Conservation (phyloP, 2,888 invertebrate genomes). For the Achlya flavicornis region DNA sequence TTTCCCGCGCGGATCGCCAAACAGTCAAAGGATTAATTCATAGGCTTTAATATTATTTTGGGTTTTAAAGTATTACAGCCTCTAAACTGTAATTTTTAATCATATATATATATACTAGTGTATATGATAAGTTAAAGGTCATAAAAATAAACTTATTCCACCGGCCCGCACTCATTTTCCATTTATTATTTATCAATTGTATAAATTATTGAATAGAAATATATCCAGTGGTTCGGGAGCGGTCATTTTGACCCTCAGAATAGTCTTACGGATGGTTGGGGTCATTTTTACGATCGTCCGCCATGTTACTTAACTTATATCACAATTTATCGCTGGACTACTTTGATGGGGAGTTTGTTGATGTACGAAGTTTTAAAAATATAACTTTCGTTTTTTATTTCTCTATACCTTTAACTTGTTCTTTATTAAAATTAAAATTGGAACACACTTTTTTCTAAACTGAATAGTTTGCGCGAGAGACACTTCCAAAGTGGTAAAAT, state of each 20-base stretch:
- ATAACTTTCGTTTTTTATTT: background rate
- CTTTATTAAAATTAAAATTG: too few relatives aligned
- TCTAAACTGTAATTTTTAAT: too few relatives aligned
- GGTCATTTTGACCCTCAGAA: slow-evolving; percentile 51
- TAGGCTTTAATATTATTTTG: too few relatives aligned
- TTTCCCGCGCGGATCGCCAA: too few relatives aligned
- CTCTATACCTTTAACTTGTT: too few relatives aligned
- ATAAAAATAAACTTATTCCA: slow-evolving; percentile 56
- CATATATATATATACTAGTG: too few relatives aligned
- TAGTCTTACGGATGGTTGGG: slow-evolving; percentile 37
- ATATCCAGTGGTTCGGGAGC: slow-evolving; percentile 38
- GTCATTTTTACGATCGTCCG: slow-evolving; percentile 67
- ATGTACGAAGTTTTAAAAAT: slow-evolving; percentile 12
- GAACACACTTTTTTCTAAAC: too few relatives aligned
- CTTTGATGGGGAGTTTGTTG: slow-evolving; percentile 18
- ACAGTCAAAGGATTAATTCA: too few relatives aligned
- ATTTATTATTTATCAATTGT: slow-evolving; percentile 83
- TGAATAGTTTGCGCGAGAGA: too few relatives aligned
- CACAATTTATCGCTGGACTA: slow-evolving; percentile 19
- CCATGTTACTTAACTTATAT: slow-evolving; percentile 46
- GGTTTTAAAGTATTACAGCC: too few relatives aligned
- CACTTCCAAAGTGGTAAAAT: too few relatives aligned
- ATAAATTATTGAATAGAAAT: slow-evolving; percentile 75
- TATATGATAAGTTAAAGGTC: slow-evolving; percentile 22
- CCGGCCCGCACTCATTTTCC: slow-evolving; percentile 34